Evolutionary conservation across 2,888 invertebrate species (phyloP).

Genomic region (Campaea margaritaria): DNA sequence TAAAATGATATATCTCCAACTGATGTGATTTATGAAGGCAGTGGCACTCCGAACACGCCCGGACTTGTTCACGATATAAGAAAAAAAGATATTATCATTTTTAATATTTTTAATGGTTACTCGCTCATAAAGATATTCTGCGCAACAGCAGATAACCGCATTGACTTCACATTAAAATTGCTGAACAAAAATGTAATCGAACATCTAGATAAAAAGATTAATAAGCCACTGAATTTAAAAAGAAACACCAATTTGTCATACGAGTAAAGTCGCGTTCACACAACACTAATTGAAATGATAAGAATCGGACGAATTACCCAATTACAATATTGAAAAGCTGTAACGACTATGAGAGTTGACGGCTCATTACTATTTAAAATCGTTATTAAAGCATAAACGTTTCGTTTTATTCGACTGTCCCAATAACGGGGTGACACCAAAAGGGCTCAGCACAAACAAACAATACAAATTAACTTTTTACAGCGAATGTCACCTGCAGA

Average conservation of each 20-base stretch:
- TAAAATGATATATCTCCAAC: slow-evolving; percentile 41
- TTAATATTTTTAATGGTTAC: slow-evolving; percentile 32
- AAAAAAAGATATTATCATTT: slow-evolving; percentile 34
- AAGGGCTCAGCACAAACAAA: slow-evolving; percentile 53
- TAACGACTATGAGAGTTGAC: slow-evolving; percentile 62
- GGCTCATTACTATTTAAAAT: slow-evolving; percentile 63
- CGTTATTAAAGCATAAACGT: slow-evolving; percentile 53
- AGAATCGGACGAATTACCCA: slow-evolving; percentile 68
- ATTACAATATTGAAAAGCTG: slow-evolving; percentile 64
- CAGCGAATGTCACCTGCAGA: slow-evolving; percentile 53
- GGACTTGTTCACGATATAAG: slow-evolving; percentile 27
- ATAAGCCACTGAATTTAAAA: slow-evolving; percentile 38
- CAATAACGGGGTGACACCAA: slow-evolving; percentile 52
- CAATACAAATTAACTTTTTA: slow-evolving; percentile 61
- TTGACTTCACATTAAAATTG: slow-evolving; percentile 28
- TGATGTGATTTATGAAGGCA: slow-evolving; percentile 73
- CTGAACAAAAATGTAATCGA: slow-evolving; percentile 23
- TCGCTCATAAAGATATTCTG: slow-evolving; percentile 28
- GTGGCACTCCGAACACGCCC: slow-evolving; percentile 55
- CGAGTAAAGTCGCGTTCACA: slow-evolving; percentile 44
- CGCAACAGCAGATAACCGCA: slow-evolving; percentile 18
- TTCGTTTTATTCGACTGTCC: slow-evolving; percentile 48
- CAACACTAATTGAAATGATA: slow-evolving; percentile 67
- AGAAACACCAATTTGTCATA: slow-evolving; percentile 58
- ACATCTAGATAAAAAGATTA: slow-evolving; percentile 18